These are phyloP conservation scores for Julus scanicus DNA, from an alignment of 2,888 invertebrate species.

Conservation along the genomic window DNA sequence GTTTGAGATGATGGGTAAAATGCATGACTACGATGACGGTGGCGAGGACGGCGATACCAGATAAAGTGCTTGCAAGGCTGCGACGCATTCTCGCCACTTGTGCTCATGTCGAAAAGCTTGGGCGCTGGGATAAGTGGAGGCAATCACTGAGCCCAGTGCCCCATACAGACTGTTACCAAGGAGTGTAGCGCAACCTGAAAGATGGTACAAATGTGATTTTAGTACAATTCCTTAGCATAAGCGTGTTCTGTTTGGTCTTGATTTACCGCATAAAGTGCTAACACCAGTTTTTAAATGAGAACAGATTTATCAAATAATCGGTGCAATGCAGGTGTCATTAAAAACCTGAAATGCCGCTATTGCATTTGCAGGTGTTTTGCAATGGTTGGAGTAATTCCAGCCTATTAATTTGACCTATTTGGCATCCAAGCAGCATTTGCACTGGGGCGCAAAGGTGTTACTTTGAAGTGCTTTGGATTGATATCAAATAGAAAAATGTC, in stretches of 20 bases:
- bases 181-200: neutral
- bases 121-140: neutral
- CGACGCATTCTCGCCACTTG: slow-evolving; percentile 32
- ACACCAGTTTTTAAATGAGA: neutral
- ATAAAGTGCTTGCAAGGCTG: neutral
- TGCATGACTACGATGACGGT: slow-evolving; percentile 19
- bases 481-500: neutral
- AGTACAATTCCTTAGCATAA: neutral
- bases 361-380: neutral
- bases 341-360: neutral
- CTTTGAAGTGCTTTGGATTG: neutral
- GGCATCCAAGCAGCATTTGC: neutral
- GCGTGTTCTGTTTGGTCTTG: too few species aligned
- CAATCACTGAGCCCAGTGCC: neutral
- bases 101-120: neutral
- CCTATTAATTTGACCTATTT: neutral
- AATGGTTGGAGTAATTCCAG: neutral
- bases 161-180: neutral
- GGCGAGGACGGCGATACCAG: neutral
- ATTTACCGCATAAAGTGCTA: neutral
- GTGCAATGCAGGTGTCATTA: neutral
- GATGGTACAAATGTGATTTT: neutral
- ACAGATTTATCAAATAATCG: neutral
- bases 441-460: neutral
- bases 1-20: slow-evolving; percentile 11